A percentile compares a stretch with the other conserved stretches of the same genome.
Conservation (phyloP, 2,113 vertebrate genomes). For the Melanostigma gelatinosum region DNA sequence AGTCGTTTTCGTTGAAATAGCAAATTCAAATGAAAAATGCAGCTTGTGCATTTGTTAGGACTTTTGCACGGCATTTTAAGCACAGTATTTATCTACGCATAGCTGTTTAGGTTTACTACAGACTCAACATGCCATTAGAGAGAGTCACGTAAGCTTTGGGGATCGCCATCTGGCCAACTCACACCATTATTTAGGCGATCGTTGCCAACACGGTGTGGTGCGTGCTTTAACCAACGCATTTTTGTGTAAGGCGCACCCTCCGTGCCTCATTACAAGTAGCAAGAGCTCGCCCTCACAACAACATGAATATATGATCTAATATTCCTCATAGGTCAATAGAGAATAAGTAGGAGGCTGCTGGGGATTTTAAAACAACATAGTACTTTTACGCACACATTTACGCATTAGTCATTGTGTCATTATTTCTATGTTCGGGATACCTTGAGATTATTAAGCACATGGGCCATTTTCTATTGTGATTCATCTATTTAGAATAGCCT, state of each 20-base stretch:
- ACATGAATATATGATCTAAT: conserved; percentile 2
- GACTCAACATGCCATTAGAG: conserved; percentile 75
- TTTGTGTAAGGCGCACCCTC: conserved; percentile 53
- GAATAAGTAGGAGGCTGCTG: not conserved
- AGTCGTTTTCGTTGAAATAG: not conserved
- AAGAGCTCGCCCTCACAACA: conserved; percentile 35
- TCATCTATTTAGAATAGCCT: not conserved
- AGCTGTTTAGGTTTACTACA: conserved; percentile 69
- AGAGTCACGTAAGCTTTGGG: conserved; percentile 74
- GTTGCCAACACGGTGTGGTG: conserved; percentile 69
- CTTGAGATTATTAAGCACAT: not conserved
- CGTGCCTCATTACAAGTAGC: conserved; percentile 33
- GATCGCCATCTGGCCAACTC: conserved; percentile 77
- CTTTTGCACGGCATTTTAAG: conserved; percentile 29
- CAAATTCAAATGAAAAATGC: not conserved
- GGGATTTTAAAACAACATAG: not conserved
- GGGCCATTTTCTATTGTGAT: not conserved
- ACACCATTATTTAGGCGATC: conserved; percentile 72
- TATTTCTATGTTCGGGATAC: not conserved
- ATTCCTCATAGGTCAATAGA: not conserved
- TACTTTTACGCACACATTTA: conserved; percentile 54
- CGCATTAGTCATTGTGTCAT: not conserved
- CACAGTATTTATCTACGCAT: conserved; percentile 60
- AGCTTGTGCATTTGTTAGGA: conserved; percentile 24
- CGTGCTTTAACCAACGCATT: conserved; percentile 48